phyloP scores from a whole-genome alignment of 2,888 invertebrate genomes.

The Scaptomyza caliginosa region DNA sequence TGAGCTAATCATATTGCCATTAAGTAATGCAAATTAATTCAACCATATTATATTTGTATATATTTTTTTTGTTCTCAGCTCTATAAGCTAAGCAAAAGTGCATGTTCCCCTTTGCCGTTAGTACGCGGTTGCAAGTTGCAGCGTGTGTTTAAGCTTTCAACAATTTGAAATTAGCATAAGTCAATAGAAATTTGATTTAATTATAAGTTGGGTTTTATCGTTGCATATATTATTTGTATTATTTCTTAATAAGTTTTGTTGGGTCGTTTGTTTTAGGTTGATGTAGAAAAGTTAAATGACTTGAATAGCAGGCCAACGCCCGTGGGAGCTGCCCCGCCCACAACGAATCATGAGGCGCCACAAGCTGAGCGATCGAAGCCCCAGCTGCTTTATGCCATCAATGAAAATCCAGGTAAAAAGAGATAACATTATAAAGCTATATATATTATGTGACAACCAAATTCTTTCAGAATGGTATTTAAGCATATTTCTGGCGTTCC shows the following conservation, averaged over 20 bases:
- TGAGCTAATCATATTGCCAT: constrained; percentile 22
- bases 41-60: constrained; percentile 1
- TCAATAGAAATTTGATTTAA: constrained; percentile 51
- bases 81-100: constrained; percentile 28
- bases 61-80: constrained; percentile 9
- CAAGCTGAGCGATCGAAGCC: constrained; percentile 69
- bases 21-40: constrained; percentile 59
- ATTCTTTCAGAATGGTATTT: constrained; percentile 87
- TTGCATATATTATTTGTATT: constrained; percentile 11
- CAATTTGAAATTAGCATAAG: constrained; percentile 55
- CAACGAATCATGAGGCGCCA: background rate
- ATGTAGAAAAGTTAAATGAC: constrained; percentile 38
- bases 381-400: constrained; percentile 88
- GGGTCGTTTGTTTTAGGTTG: constrained; percentile 29
- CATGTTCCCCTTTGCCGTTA: background rate
- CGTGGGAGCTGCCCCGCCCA: constrained; percentile 14
- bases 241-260: constrained; percentile 15
- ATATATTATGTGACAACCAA: background rate
- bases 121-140: background rate
- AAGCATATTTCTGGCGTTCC: constrained; percentile 91
- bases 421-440: no score
- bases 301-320: constrained; percentile 12
- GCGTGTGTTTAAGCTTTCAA: constrained; percentile 2
- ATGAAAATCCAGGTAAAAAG: constrained; percentile 87
- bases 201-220: constrained; percentile 10